Base-by-base conservation (phyloP, 2,888 invertebrate species). In the Spisula subtruncata region DNA sequence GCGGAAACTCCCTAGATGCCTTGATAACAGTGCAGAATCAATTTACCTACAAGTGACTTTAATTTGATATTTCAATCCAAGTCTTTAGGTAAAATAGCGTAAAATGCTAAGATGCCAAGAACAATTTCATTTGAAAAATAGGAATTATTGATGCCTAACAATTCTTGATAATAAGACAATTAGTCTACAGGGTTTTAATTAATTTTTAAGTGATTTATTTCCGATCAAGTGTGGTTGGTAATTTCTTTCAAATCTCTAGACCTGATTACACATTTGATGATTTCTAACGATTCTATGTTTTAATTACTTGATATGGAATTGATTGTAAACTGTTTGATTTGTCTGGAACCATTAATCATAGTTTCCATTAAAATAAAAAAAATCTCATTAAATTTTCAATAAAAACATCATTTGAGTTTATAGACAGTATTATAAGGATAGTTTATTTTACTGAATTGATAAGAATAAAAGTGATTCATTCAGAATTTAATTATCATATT, bases 391-490 rank as follows among this genome's bases (percentile, higher is more conserved):
- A 25, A 66, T 66, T 66, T 66, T n/a, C 10, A 66, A 25, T 2
- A n/a, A 66, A 66, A 66, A 66, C n/a, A 60, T 60, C 25, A 66
- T 66, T 25, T 0, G 25, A 25, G 25, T 66, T 66, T 25, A 66
- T 25, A 25, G 10, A 2, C 5, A 6, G 60, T n/a, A n/a, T 66
- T 66, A 66, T 66, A 25, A 66, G 20, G 25, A 66, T 66, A 8
- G 20, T 66, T 25, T 10, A 66, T 66, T 66, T 66, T 66, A 66
- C 25, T 66, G 60, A 18, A 20, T 20, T 60, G 60, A 60, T 60
- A 60, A 60, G 25, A 60, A 60, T 60, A 60, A 60, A 60, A 60
- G 60, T 60, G 25, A 60, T n/a, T 20, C 60, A 66, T 25, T 66
- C 60, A 25, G 25, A 20, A 25, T 25, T 66, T 25, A 66, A 66